Conservation (phyloP, 1,140 invertebrate species). For the Mamestra configurata region DNA sequence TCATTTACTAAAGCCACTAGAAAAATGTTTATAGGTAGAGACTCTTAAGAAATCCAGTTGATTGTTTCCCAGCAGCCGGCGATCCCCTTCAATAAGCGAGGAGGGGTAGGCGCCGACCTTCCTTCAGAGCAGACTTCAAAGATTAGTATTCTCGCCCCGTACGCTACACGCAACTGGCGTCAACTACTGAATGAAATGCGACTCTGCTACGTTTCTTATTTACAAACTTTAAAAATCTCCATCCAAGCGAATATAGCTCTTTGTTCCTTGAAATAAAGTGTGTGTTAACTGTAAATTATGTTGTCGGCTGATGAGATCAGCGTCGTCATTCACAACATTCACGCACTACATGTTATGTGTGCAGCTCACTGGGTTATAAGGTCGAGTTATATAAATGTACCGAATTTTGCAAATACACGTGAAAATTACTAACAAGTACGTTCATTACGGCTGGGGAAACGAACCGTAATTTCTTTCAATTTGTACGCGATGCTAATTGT, state of each 20-base stretch:
- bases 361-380: constrained; percentile 54
- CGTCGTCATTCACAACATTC: constrained; percentile 74
- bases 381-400: constrained; percentile 60
- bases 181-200: constrained; percentile 59
- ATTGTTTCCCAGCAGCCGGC: constrained; percentile 17
- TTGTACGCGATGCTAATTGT: constrained; percentile 32
- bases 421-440: constrained; percentile 40
- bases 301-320: constrained; percentile 55
- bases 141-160: constrained; percentile 52
- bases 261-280: constrained; percentile 52
- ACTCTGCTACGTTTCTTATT: constrained; percentile 54
- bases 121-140: constrained; percentile 8
- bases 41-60: constrained; percentile 34
- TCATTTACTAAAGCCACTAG: neutral
- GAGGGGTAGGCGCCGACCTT: neutral
- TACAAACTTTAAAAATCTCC: constrained; percentile 36
- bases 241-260: constrained; percentile 55
- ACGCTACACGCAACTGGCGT: constrained; percentile 55
- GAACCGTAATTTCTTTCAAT: constrained; percentile 17
- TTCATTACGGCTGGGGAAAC: constrained; percentile 5
- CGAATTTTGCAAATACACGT: constrained; percentile 48
- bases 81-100: constrained; percentile 34
- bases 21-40: constrained; percentile 9
- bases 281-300: constrained; percentile 27
- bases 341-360: constrained; percentile 78